Evolutionary conservation across 2,113 vertebrate species (phyloP).

Genomic region (Ceyx margarethae): DNA sequence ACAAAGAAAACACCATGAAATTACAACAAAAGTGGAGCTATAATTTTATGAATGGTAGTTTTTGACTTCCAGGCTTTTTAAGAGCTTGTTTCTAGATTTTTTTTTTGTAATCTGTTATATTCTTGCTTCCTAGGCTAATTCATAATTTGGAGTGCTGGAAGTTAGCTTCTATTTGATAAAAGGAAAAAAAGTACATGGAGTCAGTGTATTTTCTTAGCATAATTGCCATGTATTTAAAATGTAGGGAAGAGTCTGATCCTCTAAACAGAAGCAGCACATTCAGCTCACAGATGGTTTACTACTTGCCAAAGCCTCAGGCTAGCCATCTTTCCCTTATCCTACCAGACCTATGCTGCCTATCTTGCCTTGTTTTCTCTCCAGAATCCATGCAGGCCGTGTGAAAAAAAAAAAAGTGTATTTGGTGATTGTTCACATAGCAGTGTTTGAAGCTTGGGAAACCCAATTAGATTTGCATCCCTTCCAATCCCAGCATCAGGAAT

Average conservation of each 20-base stretch:
- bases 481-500: background rate
- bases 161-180: background rate
- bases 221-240: background rate
- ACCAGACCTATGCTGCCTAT: constrained; percentile 32
- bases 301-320: constrained; percentile 42
- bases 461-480: background rate
- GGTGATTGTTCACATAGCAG: constrained; percentile 28
- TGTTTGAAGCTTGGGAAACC: background rate
- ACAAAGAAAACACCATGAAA: constrained; percentile 36
- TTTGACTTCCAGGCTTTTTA: background rate
- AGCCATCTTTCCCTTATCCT: constrained; percentile 16
- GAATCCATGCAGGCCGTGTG: constrained; percentile 4
- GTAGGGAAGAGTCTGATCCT: background rate
- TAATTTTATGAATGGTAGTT: background rate
- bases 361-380: constrained; percentile 29
- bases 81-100: background rate
- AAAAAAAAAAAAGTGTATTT: background rate
- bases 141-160: background rate
- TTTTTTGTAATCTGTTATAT: background rate
- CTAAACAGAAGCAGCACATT: constrained; percentile 9
- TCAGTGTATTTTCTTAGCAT: background rate
- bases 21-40: constrained; percentile 46
- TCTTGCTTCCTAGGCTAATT: background rate
- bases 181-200: background rate
- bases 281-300: constrained; percentile 24